Evolutionary conservation across 1,140 invertebrate genomes (phyloP), one percentile per base, ranked within the genome.

Genomic region (Subanguina moxae): DNA sequence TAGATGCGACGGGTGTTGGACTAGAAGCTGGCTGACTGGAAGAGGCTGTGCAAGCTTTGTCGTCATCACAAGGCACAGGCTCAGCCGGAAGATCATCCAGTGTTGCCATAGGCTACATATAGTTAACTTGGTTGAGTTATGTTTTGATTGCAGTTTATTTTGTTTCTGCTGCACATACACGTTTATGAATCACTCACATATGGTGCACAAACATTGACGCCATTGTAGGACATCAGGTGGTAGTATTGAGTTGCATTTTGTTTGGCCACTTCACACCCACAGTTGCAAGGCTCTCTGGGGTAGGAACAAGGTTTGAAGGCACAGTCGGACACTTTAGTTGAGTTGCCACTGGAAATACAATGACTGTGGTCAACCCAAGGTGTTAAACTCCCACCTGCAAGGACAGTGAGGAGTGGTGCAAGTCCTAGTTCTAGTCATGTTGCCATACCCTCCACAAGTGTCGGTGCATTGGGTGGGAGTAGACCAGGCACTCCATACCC

Each of bases 361-460:
- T 13, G 43, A 45, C 11, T 13, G 43, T 13, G n/a, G 11, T 45
- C n/a, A 13, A 13, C 11, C 11, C 11, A 45, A 45, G 43, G n/a
- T 13, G n/a, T 45, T 45, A 13, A 13, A 13, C n/a, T n/a, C 43
- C n/a, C n/a, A 45, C 43, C 11, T n/a, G 43, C 48, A 52, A 7
- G 48, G 48, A 52, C 48, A 52, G 48, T 19, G 3, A 25, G n/a
- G n/a, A 52, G 48, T 52, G 48, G 48, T 52, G 23, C 48, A 52
- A 3, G 23, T 52, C 17, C 48, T 52, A 8, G 48, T 52, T 52
- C 48, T 52, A 15, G 48, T 52, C 48, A 52, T 52, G 17, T 52
- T 52, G 3, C 48, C 48, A 19, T 21, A 19, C 3, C 48, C 48
- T 21, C 48, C 48, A 52, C 48, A 52, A 25, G n/a, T 21, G 23